Percentiles rank a stretch among this genome's conserved stretches.
Conservation (phyloP, 1,140 invertebrate species). For the Rhagoletis zephyria region DNA sequence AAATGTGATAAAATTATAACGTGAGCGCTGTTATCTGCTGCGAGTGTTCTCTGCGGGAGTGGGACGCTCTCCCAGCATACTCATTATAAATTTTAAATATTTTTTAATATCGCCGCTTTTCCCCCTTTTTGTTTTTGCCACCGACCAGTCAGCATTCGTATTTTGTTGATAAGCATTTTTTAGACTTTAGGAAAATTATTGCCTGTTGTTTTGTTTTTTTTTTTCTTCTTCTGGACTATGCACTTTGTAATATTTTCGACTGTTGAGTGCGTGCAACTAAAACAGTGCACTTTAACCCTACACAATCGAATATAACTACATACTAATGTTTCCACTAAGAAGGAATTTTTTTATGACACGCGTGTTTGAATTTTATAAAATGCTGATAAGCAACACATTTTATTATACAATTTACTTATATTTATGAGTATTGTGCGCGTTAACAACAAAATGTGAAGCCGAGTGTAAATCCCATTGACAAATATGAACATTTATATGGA, state of each 20-base stretch:
- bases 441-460: no score
- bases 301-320: not conserved
- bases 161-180: slow-evolving; percentile 6
- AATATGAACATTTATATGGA: no score
- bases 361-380: not conserved
- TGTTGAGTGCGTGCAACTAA: not conserved
- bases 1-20: not conserved
- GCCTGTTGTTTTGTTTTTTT: no score
- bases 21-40: not conserved
- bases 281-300: not conserved
- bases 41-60: not conserved
- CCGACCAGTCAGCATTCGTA: no score
- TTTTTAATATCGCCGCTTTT: not conserved
- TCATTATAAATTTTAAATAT: not conserved
- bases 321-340: not conserved
- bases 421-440: not conserved
- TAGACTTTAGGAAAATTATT: not conserved
- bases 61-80: not conserved
- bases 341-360: not conserved
- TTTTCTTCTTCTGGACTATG: not conserved
- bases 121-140: no score
- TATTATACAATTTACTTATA: not conserved
- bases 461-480: no score
- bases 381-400: slow-evolving; percentile 1
- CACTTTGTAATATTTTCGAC: not conserved